A percentile compares a stretch with the other conserved stretches of the same genome.
phyloP scores from a whole-genome alignment of 2,113 vertebrate genomes.

The Polyodon spathula region DNA sequence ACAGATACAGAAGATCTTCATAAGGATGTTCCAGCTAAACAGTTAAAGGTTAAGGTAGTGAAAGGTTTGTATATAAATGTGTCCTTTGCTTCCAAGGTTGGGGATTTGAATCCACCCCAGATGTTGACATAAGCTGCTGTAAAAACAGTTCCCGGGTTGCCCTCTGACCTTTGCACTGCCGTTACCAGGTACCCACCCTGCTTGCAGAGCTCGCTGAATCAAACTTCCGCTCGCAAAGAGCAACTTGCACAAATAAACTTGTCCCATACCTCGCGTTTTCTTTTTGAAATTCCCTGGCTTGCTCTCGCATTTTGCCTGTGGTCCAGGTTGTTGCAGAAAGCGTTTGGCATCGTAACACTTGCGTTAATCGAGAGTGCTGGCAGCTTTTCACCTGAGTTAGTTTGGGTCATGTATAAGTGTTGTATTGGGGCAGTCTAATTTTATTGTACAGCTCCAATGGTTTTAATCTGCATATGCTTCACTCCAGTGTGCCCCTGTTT shows the following conservation, averaged over 20 bases:
- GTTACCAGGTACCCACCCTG: background rate
- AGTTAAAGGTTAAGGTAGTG: too few species aligned
- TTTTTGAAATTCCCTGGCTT: background rate
- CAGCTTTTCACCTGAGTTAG: background rate
- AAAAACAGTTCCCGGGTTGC: slow-evolving; percentile 11
- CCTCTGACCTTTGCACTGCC: slow-evolving; percentile 8
- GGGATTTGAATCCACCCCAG: background rate
- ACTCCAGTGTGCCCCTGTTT: too few species aligned
- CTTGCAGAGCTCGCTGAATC: slow-evolving; percentile 3
- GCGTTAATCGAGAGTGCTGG: background rate
- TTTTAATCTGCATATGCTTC: too few species aligned
- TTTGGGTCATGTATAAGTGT: too few species aligned
- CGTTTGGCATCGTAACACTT: background rate
- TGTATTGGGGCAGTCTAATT: too few species aligned
- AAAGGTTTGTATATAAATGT: too few species aligned
- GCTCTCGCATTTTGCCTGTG: background rate
- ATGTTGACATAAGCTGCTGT: slow-evolving; percentile 7
- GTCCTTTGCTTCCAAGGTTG: too few species aligned
- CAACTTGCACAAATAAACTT: background rate
- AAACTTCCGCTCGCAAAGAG: slow-evolving; percentile 12
- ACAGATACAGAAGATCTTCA: too few species aligned
- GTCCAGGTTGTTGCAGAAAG: background rate
- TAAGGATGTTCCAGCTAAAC: background rate
- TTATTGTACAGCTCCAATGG: too few species aligned
- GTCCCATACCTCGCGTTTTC: background rate